phyloP scores from a whole-genome alignment of 2,113 vertebrate genomes.

The Oophaga pumilio region DNA sequence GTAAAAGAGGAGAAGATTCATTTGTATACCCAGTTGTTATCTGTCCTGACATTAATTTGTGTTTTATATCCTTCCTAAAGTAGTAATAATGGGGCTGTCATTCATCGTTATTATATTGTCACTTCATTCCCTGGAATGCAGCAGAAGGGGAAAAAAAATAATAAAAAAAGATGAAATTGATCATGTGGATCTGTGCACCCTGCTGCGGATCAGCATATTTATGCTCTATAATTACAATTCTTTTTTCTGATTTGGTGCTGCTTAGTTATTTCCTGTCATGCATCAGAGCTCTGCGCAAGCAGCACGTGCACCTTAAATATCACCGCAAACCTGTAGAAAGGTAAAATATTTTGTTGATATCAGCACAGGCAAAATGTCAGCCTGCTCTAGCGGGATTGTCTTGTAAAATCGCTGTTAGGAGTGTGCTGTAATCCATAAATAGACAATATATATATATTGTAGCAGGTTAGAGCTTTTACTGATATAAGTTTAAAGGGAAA shows the following conservation, averaged over 20 bases:
- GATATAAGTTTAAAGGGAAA: too few species aligned
- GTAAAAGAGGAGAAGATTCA: constrained; percentile 70
- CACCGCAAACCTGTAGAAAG: not conserved
- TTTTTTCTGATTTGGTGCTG: not conserved
- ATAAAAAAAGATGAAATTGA: constrained; percentile 26
- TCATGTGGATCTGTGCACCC: constrained; percentile 27
- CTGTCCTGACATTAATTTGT: constrained; percentile 70
- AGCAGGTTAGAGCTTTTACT: too few species aligned
- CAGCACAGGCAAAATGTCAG: not conserved
- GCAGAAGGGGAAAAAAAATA: not conserved
- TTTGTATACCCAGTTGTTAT: constrained; percentile 74
- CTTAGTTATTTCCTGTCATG: constrained; percentile 19
- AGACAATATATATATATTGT: not conserved
- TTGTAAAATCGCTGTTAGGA: not conserved
- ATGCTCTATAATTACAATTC: constrained; percentile 17
- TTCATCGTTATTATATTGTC: constrained; percentile 71
- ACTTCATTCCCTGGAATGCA: constrained; percentile 62
- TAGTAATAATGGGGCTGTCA: constrained; percentile 73
- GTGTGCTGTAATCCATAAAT: not conserved
- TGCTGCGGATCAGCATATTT: constrained; percentile 37
- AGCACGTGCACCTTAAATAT: not conserved
- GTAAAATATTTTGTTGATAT: constrained; percentile 5
- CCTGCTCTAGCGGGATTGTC: not conserved
- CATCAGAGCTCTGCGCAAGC: not conserved
- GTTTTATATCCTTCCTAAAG: constrained; percentile 75